Base-by-base conservation (phyloP, 2,797 vertebrate genomes). In the Coccyzus lansbergi region DNA sequence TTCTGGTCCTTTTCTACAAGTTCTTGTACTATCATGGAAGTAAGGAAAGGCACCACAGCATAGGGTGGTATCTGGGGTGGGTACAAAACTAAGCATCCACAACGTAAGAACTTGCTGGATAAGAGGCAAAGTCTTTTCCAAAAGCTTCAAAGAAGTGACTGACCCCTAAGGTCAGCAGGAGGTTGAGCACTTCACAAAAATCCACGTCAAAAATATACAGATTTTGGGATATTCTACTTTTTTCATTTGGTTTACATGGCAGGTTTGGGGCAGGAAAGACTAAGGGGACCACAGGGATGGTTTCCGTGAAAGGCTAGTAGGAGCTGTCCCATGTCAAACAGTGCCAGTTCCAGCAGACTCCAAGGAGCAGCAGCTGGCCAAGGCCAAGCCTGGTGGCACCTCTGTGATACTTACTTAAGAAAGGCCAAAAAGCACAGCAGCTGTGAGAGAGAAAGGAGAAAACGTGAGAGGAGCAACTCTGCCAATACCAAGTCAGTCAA, bases 401-500 rank as follows among this genome's bases (percentile, higher is more conserved):
- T 49, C 75, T 62, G 17, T 16, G 28, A 26, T 29, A 44, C 4
- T 1, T 16, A 29, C 36, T 44, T 85, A 36, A 44, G 12, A 22
- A 68, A 48, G 18, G 5, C 9, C 28, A 36, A 69, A 48, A 74
- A 55, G 4, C 13, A 55, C 6, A 56, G 42, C 15, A 51, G 36
- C 44, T 56, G 20, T 5, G 14, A 74, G 6, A 20, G 12, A 38
- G 5, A 28, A 82, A 34, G 6, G 29, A 71, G 17, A 91, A 53
- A 29, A 29, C 2, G 7, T 0, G 0, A 44, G 2, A 55, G 38
- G 36, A 58, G 52, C 38, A 38, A 10, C 5, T 53, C 7, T 33
- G 17, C 12, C 49, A 38, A 51, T 9, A 63, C 4, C 12, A 29
- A 12, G 11, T 24, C 29, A 33, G 20, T 24, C 36, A 74, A 48